These are phyloP conservation scores for Diachasmimorpha longicaudata DNA, from an alignment of 1,140 invertebrate genomes.

Conservation along the genomic window DNA sequence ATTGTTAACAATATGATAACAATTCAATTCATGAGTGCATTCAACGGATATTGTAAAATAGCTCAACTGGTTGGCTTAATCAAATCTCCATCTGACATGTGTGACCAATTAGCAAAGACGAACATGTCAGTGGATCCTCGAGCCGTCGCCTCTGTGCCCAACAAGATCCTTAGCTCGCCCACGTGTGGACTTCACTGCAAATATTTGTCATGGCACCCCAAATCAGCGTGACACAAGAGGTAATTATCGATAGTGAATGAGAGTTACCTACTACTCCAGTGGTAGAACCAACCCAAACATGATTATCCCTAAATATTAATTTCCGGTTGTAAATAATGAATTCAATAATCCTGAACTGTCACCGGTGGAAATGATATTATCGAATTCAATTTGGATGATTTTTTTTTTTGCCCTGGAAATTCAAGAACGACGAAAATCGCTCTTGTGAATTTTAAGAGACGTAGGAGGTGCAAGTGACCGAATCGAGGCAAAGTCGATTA, in stretches of 20 bases:
- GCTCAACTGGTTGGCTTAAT: not conserved
- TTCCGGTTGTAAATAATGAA: not conserved
- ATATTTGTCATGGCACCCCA: constrained; percentile 14
- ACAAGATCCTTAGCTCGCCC: constrained; percentile 7
- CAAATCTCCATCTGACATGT: constrained; percentile 19
- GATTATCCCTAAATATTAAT: not conserved
- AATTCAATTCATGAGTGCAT: too few species aligned
- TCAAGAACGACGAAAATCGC: not conserved
- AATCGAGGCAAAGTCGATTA: constrained; percentile 34
- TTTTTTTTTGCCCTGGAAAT: not conserved
- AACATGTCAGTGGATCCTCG: constrained; percentile 12
- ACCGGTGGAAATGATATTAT: not conserved
- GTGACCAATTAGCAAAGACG: constrained; percentile 22
- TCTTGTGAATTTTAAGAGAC: constrained; percentile 17
- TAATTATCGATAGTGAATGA: constrained; percentile 27
- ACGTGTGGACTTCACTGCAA: constrained; percentile 17
- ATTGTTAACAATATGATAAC: not conserved
- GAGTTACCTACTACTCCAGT: not conserved
- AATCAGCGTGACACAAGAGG: constrained; percentile 18
- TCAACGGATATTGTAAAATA: not conserved
- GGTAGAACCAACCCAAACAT: not conserved
- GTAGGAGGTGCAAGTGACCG: constrained; percentile 32
- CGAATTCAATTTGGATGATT: not conserved
- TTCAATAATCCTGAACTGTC: too few species aligned
- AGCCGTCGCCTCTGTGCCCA: not conserved